Conservation (phyloP, 2,113 vertebrate species). For the Delphinus delphis region DNA sequence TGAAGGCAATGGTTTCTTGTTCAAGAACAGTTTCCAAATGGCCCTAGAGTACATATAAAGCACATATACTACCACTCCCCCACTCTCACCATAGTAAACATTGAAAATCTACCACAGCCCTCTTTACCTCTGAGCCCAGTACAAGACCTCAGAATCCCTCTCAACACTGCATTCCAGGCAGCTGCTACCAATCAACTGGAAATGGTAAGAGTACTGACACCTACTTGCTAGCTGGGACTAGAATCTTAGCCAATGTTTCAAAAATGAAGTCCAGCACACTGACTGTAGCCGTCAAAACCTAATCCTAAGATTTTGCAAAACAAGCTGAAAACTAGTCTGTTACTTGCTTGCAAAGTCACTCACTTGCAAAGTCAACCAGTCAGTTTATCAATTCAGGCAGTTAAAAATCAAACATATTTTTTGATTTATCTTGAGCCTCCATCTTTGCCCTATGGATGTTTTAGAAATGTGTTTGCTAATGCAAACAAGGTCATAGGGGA, state of each 20-base stretch:
- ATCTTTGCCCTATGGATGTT: neutral
- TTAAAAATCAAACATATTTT: neutral
- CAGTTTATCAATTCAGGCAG: neutral
- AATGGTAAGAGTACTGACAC: neutral
- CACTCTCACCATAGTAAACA: neutral
- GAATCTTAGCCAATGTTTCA: neutral
- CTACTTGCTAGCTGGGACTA: neutral
- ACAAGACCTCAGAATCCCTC: neutral
- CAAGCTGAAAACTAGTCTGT: neutral
- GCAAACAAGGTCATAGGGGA: neutral
- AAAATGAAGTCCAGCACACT: neutral
- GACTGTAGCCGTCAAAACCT: neutral
- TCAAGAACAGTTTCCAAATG: neutral
- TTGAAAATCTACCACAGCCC: neutral
- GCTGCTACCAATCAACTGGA: neutral
- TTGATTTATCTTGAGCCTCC: neutral
- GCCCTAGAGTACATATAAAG: neutral
- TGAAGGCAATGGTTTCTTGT: neutral
- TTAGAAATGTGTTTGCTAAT: conserved; percentile 10
- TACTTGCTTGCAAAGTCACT: neutral
- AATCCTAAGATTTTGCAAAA: neutral
- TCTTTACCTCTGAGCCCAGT: neutral
- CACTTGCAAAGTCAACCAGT: neutral
- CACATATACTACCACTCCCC: neutral
- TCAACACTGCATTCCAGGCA: neutral